phyloP scores from a whole-genome alignment of 2,888 invertebrate genomes.

The Melanostoma mellinum region DNA sequence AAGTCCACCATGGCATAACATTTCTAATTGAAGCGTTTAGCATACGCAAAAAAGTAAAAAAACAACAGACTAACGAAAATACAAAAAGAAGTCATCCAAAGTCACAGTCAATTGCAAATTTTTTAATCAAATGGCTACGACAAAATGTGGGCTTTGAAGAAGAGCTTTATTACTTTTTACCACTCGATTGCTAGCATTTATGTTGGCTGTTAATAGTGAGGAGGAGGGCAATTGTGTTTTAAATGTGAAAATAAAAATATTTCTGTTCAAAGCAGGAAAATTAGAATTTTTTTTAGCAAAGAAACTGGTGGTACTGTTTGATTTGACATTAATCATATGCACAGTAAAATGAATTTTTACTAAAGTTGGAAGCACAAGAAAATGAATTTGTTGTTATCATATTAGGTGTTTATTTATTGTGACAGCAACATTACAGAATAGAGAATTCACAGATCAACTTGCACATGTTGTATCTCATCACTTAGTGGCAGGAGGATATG shows the following conservation, averaged over 20 bases:
- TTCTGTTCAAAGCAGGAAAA: conserved; percentile 52
- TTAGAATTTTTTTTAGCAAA: conserved; percentile 41
- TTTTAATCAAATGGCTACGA: background rate
- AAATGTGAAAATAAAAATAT: conserved; percentile 38
- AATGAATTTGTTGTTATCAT: too few species aligned
- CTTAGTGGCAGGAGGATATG: too few species aligned
- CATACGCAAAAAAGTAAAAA: conserved; percentile 39
- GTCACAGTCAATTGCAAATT: conserved; percentile 33
- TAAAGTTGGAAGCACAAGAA: conserved; percentile 27
- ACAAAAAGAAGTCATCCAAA: conserved; percentile 26
- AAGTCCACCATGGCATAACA: conserved; percentile 34
- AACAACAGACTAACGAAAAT: background rate
- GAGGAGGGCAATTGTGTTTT: conserved; percentile 19
- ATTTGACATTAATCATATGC: background rate
- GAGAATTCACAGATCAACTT: too few species aligned
- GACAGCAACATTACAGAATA: too few species aligned
- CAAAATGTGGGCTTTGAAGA: background rate
- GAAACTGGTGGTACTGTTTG: conserved; percentile 44
- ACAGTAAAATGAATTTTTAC: background rate
- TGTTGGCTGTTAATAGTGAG: conserved; percentile 1
- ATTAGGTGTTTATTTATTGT: too few species aligned
- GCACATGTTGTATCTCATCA: too few species aligned
- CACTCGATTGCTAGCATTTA: conserved; percentile 32
- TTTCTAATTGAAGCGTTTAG: conserved; percentile 52
- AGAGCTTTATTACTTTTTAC: conserved; percentile 44